Base-by-base conservation (phyloP, 37 sponge, comb jelly and placozoan genomes). In the Halichondria panicea region DNA sequence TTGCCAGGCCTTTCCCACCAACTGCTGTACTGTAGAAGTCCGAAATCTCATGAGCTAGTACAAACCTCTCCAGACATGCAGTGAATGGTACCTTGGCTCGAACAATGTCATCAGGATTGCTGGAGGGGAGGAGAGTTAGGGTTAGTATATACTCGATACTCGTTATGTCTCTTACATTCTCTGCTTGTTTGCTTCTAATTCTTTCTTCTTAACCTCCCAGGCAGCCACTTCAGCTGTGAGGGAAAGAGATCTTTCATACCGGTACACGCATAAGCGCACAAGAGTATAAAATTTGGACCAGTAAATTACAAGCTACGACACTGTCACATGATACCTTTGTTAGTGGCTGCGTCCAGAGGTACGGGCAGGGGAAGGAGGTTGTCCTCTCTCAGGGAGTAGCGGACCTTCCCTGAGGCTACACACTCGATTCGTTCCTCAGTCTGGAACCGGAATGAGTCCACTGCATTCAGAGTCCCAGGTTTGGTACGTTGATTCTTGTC, bases 391-490 rank as follows among this genome's bases (percentile, higher is more conserved):
- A 55, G 37, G 35, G 87, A 70, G 67, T 95, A 95, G 15, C 81
- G 72, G 12, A 95, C 96, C 55, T 85, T 81, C 43, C 75, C 73
- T 5, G 87, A 81, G 5, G 55, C 67, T 19, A 70, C 76, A 89
- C 92, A 91, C 82, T 82, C 68, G 4, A 95, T 53, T 25, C 86
- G 36, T 35, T 95, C 96, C 72, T 95, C 96, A 19, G 92, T 60
- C 84, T 90, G 74, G 63, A 75, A 89, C 58, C 59, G 27, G 78
- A 90, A 85, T 43, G 52, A 64, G 72, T 75, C 71, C 22, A 71
- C 69, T 9, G 84, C 79, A 56, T 82, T 82, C 42, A 62, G n/a
- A 24, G 74, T 1, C 21, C 65, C 74, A 13, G 81, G 25, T 5
- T 50, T 22, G 3, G 67, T 1, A 0, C 66, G 38, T 59, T 93